Evolutionary conservation across 2,797 vertebrate genomes (phyloP).

Genomic region (Arctocebus calabarensis): DNA sequence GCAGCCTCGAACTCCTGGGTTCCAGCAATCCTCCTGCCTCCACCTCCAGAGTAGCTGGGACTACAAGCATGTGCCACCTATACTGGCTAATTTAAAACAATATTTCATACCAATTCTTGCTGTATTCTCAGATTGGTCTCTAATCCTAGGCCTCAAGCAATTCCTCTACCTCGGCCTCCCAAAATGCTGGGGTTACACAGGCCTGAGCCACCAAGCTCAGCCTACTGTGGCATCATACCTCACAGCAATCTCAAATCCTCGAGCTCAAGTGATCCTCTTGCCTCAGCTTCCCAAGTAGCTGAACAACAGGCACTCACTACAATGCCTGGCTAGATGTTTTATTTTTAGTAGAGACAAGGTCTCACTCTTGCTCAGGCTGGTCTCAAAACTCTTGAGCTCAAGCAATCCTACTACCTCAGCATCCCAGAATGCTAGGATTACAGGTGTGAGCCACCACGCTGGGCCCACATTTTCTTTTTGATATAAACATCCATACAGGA

Average conservation of each 20-base stretch:
- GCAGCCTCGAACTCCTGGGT: too few relatives aligned
- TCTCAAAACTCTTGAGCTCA: neutral
- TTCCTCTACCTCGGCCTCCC: too few relatives aligned
- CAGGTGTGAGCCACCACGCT: neutral
- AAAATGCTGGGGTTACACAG: too few relatives aligned
- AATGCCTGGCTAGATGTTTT: neutral
- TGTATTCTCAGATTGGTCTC: too few relatives aligned
- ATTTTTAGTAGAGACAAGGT: neutral
- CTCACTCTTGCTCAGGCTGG: neutral
- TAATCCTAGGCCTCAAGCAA: too few relatives aligned
- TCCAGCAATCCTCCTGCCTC: too few relatives aligned
- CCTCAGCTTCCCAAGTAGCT: neutral
- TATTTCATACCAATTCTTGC: too few relatives aligned
- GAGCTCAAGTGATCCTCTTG: neutral
- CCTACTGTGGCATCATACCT: neutral
- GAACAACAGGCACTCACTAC: neutral
- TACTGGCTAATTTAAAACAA: too few relatives aligned
- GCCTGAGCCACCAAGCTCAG: too few relatives aligned
- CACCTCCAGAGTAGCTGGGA: too few relatives aligned
- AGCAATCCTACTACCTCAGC: neutral
- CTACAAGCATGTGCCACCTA: too few relatives aligned
- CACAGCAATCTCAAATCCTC: neutral
- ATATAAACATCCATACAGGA: neutral
- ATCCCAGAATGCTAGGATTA: neutral
- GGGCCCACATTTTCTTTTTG: neutral